Evolutionary conservation across 2,888 invertebrate species (phyloP).

Genomic region (Aphodius sticticus): DNA sequence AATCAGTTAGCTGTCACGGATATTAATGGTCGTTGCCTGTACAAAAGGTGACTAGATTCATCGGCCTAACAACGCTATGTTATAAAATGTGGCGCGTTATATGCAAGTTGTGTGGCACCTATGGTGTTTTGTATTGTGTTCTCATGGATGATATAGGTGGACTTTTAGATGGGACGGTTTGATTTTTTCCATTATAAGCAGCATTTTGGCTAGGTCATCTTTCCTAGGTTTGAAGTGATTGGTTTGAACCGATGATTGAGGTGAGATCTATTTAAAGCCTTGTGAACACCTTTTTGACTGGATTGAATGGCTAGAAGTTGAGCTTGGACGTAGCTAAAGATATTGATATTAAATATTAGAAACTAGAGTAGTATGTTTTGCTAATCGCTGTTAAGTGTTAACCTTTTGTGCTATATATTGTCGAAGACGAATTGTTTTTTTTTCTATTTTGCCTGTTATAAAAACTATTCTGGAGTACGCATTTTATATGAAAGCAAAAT

Average conservation of each 20-base stretch:
- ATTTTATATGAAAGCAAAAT: too few relatives aligned
- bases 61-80: not conserved
- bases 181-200: slow-evolving; percentile 4
- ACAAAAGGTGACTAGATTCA: not conserved
- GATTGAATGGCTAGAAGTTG: too few relatives aligned
- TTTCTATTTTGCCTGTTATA: too few relatives aligned
- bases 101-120: slow-evolving; percentile 4
- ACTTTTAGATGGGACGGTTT: not conserved
- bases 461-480: too few relatives aligned
- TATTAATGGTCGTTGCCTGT: slow-evolving; percentile 26
- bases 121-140: not conserved
- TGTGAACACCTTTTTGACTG: too few relatives aligned
- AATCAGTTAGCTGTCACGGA: slow-evolving; percentile 31
- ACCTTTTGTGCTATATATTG: too few relatives aligned
- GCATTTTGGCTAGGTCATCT: not conserved
- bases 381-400: too few relatives aligned
- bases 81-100: slow-evolving; percentile 4
- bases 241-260: not conserved
- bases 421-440: too few relatives aligned
- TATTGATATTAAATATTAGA: too few relatives aligned
- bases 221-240: not conserved
- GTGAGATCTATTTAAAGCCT: not conserved
- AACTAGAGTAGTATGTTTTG: too few relatives aligned
- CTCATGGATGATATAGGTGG: not conserved
- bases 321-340: too few relatives aligned